Percentiles rank a stretch among this genome's conserved stretches.
Evolutionary conservation across 2,888 invertebrate genomes (phyloP).

Genomic region (Lepetodrilus schrolli): DNA sequence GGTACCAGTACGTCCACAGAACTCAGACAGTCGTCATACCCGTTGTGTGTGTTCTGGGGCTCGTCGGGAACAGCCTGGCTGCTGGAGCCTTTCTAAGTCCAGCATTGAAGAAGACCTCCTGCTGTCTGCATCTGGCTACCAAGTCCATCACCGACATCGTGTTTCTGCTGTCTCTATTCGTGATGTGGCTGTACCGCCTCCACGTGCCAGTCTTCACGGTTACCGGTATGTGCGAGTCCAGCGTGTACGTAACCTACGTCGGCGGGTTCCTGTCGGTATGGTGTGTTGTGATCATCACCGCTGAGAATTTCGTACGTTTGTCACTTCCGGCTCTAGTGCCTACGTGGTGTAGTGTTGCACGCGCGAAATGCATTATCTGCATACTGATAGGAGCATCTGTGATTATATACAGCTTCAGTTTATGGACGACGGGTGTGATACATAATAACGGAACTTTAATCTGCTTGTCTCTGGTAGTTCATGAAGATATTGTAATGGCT

Average conservation of each 20-base stretch:
- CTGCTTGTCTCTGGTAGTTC: conserved; percentile 9
- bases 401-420: conserved; percentile 32
- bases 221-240: conserved; percentile 30
- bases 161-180: conserved; percentile 32
- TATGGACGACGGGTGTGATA: conserved; percentile 32
- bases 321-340: conserved; percentile 31
- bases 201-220: conserved; percentile 24
- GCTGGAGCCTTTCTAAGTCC: conserved; percentile 30
- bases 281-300: conserved; percentile 37
- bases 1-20: neutral
- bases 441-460: neutral
- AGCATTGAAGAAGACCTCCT: conserved; percentile 33
- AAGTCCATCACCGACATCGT: conserved; percentile 33
- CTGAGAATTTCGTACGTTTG: conserved; percentile 38
- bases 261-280: conserved; percentile 38
- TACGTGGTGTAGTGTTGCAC: conserved; percentile 31
- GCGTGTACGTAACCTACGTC: conserved; percentile 33
- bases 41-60: conserved; percentile 28
- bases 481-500: conserved; percentile 11
- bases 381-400: conserved; percentile 1
- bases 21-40: conserved; percentile 27
- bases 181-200: conserved; percentile 34
- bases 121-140: conserved; percentile 35
- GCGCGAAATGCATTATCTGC: conserved; percentile 29
- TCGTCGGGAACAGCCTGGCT: conserved; percentile 35